phyloP scores from a whole-genome alignment of 2,888 invertebrate species.

The Ashinkailepas kermadecensis region DNA sequence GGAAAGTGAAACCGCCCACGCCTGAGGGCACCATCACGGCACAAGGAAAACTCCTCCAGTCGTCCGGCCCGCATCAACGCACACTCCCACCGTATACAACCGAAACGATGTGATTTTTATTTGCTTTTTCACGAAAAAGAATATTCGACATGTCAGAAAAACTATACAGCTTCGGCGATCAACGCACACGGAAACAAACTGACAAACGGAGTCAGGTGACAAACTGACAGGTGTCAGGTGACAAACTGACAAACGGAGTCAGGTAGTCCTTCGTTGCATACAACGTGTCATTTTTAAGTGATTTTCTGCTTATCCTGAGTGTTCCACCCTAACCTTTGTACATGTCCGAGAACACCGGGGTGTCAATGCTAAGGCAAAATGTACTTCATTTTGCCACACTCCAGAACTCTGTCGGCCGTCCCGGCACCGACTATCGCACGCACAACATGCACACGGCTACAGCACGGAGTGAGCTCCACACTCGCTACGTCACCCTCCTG shows the following conservation, averaged over 20 bases:
- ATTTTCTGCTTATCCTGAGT: slow-evolving; percentile 18
- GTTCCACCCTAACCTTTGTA: not conserved
- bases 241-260: too few species aligned
- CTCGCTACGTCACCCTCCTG: not conserved
- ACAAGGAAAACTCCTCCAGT: too few species aligned
- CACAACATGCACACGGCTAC: not conserved
- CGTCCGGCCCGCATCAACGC: too few species aligned
- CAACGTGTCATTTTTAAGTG: not conserved
- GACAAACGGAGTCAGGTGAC: too few species aligned
- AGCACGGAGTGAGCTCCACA: not conserved
- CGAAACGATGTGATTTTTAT: slow-evolving; percentile 6
- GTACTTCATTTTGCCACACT: not conserved
- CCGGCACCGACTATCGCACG: too few species aligned
- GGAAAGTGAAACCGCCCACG: too few species aligned
- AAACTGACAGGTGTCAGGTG: too few species aligned
- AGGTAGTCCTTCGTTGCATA: too few species aligned
- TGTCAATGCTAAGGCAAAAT: not conserved
- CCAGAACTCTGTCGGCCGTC: too few species aligned
- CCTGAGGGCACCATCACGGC: too few species aligned
- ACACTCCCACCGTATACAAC: not conserved
- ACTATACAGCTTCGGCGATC: not conserved
- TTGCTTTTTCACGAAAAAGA: not conserved
- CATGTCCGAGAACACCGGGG: not conserved
- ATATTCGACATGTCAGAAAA: slow-evolving; percentile 9
- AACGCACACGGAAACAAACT: too few species aligned